Base-by-base conservation (phyloP, 2,888 invertebrate genomes). In the Linnaemya tessellans region DNA sequence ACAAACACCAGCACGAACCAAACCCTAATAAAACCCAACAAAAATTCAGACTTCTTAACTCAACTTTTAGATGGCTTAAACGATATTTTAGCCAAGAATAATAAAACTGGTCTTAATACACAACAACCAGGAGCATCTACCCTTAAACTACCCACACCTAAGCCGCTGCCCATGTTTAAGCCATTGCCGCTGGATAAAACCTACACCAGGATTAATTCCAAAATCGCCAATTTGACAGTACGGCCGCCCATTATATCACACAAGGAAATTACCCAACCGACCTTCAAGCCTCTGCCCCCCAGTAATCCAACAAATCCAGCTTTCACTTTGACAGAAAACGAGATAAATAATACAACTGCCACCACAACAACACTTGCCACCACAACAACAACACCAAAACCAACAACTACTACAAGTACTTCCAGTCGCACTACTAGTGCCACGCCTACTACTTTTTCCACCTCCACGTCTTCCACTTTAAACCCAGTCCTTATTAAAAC, bases 401-500 rank as follows among this genome's bases (percentile, higher is more conserved):
- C 49, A 7, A 62, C 70, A 13, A 49, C 49, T 1, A 83, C 62
- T 4, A 38, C 77, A 7, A 81, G 38, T 1, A 56, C 60, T 1
- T 60, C 65, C 10, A 51, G 56, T 0, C 25, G 75, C 1, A 60
- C 54, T 1, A 43, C 78, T 11, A 13, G 77, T 7, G 68, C 87
- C 13, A 83, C 11, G 80, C 70, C 49, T 2, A 81, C 62, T 1
- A 51, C 75, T 11, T 60, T 10, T 3, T 62, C 56, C 25, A 56
- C 67, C 13, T 38, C 74, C 0, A 64, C 78, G 15, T 88, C 85
- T 18, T 88, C 88, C 1, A 74, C 87, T 0, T 74, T 82, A 1
- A 84, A 87, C 1, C 92, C 90, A 20, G 91, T 91, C 84, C 91
- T 88, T 46, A 92, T 88, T 82, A 92, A 90, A 85, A 93, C 91